phyloP scores from a whole-genome alignment of 2,888 invertebrate genomes.

The Agonopterix alstromeriana region DNA sequence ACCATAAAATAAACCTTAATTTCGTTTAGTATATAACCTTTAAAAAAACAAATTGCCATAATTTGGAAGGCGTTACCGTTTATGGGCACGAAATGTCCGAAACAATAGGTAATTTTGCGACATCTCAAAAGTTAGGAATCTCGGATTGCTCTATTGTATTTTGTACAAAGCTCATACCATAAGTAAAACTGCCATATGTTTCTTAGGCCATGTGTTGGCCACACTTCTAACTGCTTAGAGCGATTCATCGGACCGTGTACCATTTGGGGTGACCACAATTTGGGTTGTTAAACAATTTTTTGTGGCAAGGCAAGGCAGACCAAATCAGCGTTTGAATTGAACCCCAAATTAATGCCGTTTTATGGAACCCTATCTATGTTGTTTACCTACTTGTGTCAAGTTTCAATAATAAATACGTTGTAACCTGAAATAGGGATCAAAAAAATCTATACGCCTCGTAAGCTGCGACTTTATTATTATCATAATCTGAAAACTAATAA shows the following conservation, averaged over 20 bases:
- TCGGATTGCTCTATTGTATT: background rate
- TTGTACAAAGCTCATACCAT: slow-evolving; percentile 3
- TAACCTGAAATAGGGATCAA: too few relatives aligned
- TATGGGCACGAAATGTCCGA: background rate
- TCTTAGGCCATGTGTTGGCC: slow-evolving; percentile 9
- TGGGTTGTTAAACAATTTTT: background rate
- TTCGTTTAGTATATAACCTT: background rate
- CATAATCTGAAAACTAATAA: too few relatives aligned
- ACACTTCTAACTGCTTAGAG: slow-evolving; percentile 6
- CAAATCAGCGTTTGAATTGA: too few relatives aligned
- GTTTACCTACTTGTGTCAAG: too few relatives aligned
- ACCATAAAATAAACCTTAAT: background rate
- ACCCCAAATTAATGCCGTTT: too few relatives aligned
- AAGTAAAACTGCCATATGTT: background rate
- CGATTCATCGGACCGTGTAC: slow-evolving; percentile 12
- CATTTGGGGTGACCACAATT: slow-evolving; percentile 11
- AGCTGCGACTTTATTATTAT: too few relatives aligned
- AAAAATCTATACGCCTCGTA: too few relatives aligned
- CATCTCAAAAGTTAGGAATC: background rate
- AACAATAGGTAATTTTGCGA: slow-evolving; percentile 5
- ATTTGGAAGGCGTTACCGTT: background rate
- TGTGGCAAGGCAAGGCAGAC: too few relatives aligned
- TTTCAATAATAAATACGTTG: too few relatives aligned
- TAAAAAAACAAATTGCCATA: background rate
- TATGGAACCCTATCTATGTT: too few relatives aligned